Evolutionary conservation across 2,113 vertebrate species (phyloP), one percentile per base, ranked within the genome.

Genomic region (Terrapene triunguis): DNA sequence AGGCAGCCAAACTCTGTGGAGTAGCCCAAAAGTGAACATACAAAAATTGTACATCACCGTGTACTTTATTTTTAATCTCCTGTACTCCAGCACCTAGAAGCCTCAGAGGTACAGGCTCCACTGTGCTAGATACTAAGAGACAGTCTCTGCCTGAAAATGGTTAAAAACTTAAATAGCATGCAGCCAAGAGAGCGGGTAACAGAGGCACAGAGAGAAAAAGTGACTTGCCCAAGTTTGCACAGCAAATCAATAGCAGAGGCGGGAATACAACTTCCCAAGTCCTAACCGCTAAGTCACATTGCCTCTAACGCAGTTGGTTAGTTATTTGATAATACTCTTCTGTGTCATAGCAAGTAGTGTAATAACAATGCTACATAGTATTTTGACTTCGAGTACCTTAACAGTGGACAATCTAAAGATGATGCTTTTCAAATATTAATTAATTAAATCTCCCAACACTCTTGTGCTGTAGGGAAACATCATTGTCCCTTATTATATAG

Each of bases 21-120:
- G 25, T 19, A 65, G 44, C n/a, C 82, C 42, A 44, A 82, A 72
- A 92, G 11, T 48, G 93, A 78, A 47, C 74, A 88, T 13, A 93
- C 48, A 17, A 88, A 82, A 59, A 85, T 21, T 74, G 22, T 89
- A 51, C 84, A 87, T 47, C 42, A 89, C 82, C 84, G 14, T 22
- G 84, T 84, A 6, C 10, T 59, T 72, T n/a, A n/a, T 72, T 78
- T 29, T 29, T 47, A 76, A 48, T 53, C 84, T 82, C 12, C 54
- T 13, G 21, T 88, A 44, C 57, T 96, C 50, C 83, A 84, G 48
- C 22, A 88, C 78, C 42, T 92, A 82, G 24, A 91, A 93, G 76
- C 50, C 62, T 93, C 51, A 82, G 10, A 27, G 38, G 5, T 80
- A 44, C 82, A 93, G 47, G 21, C 17, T 87, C 50, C 10, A 42